A percentile compares a stretch with the other conserved stretches of the same genome.
Evolutionary conservation across 2,113 vertebrate genomes (phyloP).

Genomic region (Vireo altiloquus): DNA sequence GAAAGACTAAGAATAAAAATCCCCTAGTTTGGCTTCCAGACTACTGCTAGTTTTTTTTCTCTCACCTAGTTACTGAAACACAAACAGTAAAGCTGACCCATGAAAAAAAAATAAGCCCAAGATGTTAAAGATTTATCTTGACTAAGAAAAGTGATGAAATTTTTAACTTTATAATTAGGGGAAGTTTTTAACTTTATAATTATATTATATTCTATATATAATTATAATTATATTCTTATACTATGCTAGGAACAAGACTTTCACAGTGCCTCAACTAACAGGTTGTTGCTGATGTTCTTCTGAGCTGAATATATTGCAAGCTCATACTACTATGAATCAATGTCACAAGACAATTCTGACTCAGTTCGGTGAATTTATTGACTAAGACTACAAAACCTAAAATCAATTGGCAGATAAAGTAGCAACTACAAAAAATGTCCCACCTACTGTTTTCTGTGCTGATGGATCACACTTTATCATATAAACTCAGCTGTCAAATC

Average conservation of each 20-base stretch:
- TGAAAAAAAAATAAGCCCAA: background rate
- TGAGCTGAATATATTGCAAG: background rate
- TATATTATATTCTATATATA: no score
- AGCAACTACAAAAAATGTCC: background rate
- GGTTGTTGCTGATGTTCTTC: background rate
- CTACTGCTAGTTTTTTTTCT: background rate
- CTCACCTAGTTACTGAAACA: slow-evolving; percentile 1
- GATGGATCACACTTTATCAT: background rate
- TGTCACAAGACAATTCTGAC: slow-evolving; percentile 28
- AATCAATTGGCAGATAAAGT: background rate
- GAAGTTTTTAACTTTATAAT: no score
- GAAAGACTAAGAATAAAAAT: slow-evolving; percentile 37
- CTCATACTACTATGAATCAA: slow-evolving; percentile 29
- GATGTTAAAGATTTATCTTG: background rate
- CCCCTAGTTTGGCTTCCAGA: background rate
- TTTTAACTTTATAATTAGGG: background rate
- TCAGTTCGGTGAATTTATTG: slow-evolving; percentile 18
- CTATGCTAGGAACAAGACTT: background rate
- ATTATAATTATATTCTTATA: no score
- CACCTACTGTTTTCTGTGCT: background rate
- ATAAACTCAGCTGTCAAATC: background rate
- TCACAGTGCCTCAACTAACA: background rate
- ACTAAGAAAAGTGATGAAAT: background rate
- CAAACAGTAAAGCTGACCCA: background rate
- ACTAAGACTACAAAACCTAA: background rate